phyloP scores from a whole-genome alignment of 2,888 invertebrate species.

The Cyrtodaria siliqua region DNA sequence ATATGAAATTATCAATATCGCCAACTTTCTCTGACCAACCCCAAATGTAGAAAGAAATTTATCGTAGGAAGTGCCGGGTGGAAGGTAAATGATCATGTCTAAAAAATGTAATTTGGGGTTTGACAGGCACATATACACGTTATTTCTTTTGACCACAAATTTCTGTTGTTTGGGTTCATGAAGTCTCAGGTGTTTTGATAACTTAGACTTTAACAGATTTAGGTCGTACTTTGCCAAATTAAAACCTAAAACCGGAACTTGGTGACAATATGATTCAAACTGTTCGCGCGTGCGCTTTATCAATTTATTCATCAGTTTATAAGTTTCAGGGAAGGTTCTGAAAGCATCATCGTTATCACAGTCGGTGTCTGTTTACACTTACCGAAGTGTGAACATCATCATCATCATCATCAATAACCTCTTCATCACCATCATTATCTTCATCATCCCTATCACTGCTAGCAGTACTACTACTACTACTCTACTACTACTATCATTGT shows the following conservation, averaged over 20 bases:
- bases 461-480: background rate
- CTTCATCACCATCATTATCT: background rate
- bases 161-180: conserved; percentile 13
- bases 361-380: background rate
- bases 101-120: conserved; percentile 7
- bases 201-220: conserved; percentile 28
- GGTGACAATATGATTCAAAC: conserved; percentile 1
- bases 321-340: background rate
- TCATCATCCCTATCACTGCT: background rate
- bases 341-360: background rate
- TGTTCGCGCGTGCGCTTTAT: background rate
- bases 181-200: conserved; percentile 13
- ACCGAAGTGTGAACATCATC: background rate
- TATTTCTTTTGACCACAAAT: conserved; percentile 6
- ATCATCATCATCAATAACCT: background rate
- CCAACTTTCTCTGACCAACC: background rate
- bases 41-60: conserved; percentile 6
- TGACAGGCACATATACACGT: conserved; percentile 8
- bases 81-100: conserved; percentile 15
- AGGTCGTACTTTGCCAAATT: conserved; percentile 17
- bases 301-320: background rate
- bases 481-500: background rate
- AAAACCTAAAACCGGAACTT: conserved; percentile 24
- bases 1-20: no score
- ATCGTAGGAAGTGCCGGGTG: conserved; percentile 15